These are phyloP conservation scores for Rhinolophus sinicus DNA, from an alignment of 2,113 vertebrate genomes.

Conservation along the genomic window DNA sequence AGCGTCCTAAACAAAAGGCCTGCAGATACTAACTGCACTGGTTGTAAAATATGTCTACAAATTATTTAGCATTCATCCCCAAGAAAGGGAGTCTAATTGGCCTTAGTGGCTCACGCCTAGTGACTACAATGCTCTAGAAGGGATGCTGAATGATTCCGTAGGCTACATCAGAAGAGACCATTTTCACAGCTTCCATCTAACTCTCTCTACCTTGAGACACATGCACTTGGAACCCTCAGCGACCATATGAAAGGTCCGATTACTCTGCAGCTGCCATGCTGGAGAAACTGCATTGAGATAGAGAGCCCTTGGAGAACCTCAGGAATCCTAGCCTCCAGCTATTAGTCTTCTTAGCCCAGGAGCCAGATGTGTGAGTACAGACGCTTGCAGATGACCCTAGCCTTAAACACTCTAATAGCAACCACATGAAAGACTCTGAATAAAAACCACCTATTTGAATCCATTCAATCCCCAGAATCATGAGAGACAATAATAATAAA, in stretches of 20 bases:
- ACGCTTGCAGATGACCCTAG: not conserved
- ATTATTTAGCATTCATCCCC: not conserved
- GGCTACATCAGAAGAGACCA: not conserved
- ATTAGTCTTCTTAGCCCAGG: not conserved
- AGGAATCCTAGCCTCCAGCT: not conserved
- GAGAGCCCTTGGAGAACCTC: not conserved
- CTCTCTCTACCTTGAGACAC: not conserved
- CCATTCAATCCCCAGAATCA: not conserved
- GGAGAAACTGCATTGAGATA: not conserved
- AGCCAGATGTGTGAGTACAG: not conserved
- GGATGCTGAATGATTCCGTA: not conserved
- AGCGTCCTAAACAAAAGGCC: not conserved
- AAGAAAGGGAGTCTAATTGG: not conserved
- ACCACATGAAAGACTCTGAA: not conserved
- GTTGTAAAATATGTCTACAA: not conserved
- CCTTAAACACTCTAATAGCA: not conserved
- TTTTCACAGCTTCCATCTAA: not conserved
- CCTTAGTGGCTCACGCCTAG: not conserved
- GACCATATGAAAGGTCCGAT: not conserved
- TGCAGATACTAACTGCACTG: not conserved
- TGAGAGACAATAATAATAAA: not conserved
- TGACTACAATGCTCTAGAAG: not conserved
- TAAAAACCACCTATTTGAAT: not conserved
- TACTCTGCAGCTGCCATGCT: not conserved
- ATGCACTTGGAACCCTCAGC: not conserved